phyloP scores from a whole-genome alignment of 2,113 vertebrate genomes.

The Prinia subflava region DNA sequence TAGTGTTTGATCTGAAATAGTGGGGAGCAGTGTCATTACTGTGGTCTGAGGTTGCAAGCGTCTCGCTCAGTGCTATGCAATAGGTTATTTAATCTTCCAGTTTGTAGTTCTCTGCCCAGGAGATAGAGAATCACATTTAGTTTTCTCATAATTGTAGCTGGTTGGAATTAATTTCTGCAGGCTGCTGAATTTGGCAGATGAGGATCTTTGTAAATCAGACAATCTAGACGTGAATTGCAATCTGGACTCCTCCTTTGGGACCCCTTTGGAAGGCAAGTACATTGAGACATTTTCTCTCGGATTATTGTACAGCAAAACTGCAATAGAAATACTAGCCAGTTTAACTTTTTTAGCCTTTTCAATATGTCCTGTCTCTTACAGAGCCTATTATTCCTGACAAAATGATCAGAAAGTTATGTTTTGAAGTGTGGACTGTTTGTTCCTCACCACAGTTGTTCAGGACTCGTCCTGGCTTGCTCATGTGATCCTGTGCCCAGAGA shows the following conservation, averaged over 20 bases:
- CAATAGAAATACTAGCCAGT: neutral
- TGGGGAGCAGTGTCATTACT: neutral
- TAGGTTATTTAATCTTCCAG: neutral
- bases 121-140: neutral
- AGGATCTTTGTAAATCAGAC: conserved; percentile 14
- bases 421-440: neutral
- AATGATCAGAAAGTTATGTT: neutral
- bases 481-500: rapidly evolving
- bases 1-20: neutral
- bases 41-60: neutral
- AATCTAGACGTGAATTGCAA: neutral
- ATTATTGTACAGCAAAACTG: neutral
- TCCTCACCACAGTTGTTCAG: neutral
- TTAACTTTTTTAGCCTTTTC: neutral
- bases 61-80: neutral
- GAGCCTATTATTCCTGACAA: neutral
- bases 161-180: neutral
- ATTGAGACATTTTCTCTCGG: neutral
- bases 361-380: neutral
- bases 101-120: neutral
- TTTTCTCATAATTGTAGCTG: neutral
- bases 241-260: neutral
- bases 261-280: neutral
- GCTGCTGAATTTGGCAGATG: neutral
- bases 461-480: neutral